These are phyloP conservation scores for Ciconia boyciana DNA, from an alignment of 2,113 vertebrate genomes.

Conservation along the genomic window DNA sequence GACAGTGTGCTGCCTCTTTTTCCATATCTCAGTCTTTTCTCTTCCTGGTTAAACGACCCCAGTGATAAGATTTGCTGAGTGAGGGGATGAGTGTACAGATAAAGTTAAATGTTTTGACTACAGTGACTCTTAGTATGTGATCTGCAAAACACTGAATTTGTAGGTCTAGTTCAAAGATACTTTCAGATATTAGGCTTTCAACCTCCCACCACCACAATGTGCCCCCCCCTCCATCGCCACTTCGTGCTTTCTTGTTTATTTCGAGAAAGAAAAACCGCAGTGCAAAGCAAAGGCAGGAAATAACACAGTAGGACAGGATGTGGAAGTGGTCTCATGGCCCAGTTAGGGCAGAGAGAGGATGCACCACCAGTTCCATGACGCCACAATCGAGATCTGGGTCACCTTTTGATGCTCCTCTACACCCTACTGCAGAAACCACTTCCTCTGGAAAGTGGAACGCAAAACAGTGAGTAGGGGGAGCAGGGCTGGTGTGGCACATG, in stretches of 20 bases:
- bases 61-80: not conserved
- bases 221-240: too few relatives aligned
- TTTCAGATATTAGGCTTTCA: not conserved
- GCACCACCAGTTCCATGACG: constrained; percentile 64
- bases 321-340: constrained; percentile 26
- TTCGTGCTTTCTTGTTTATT: constrained; percentile 25
- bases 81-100: not conserved
- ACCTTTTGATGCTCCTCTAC: constrained; percentile 43
- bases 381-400: constrained; percentile 53
- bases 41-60: not conserved
- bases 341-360: constrained; percentile 36
- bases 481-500: constrained; percentile 1
- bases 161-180: not conserved
- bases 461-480: not conserved
- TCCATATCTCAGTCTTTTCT: not conserved
- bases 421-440: constrained; percentile 58
- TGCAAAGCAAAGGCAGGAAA: constrained; percentile 12
- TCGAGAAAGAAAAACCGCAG: not conserved
- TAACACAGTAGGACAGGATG: constrained; percentile 39
- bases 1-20: not conserved
- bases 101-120: not conserved
- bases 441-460: constrained; percentile 71
- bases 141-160: not conserved
- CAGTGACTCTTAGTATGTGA: not conserved
- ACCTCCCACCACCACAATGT: not conserved